Evolutionary conservation across 2,797 vertebrate species (phyloP).

Genomic region (Peromyscus nudipes): DNA sequence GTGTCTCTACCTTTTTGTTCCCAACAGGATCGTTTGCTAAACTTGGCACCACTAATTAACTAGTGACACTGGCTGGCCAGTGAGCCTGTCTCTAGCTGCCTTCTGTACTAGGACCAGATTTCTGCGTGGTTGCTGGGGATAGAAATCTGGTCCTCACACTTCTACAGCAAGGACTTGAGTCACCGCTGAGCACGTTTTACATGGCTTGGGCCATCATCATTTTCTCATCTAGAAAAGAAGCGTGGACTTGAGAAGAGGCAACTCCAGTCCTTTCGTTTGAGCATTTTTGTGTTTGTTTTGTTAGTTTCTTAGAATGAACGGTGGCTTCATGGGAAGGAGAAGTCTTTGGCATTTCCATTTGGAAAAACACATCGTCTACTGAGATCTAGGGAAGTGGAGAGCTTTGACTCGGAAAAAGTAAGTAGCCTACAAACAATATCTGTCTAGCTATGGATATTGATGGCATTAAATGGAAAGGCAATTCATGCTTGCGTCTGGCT

Average conservation of each 20-base stretch:
- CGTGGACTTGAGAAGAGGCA: background rate
- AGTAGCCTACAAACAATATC: slow-evolving; percentile 49
- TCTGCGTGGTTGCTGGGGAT: background rate
- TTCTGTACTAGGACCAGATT: background rate
- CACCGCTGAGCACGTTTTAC: background rate
- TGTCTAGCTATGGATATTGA: background rate
- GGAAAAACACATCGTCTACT: slow-evolving; percentile 50
- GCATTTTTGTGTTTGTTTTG: slow-evolving; percentile 17
- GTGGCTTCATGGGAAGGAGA: slow-evolving; percentile 15
- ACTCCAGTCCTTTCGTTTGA: background rate
- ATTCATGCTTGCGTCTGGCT: background rate
- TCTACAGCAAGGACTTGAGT: background rate
- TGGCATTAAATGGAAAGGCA: slow-evolving; percentile 13
- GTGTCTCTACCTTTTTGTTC: background rate
- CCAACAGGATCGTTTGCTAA: background rate
- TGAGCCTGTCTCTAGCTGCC: background rate
- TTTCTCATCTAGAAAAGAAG: background rate
- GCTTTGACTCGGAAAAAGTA: slow-evolving; percentile 66
- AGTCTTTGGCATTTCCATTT: slow-evolving; percentile 14
- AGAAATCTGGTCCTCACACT: background rate
- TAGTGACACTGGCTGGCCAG: background rate
- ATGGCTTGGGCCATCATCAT: background rate
- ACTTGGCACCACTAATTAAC: background rate
- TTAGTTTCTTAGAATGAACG: slow-evolving; percentile 43
- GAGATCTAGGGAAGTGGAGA: background rate